phyloP scores from a whole-genome alignment of 30 jellyfish, hydroid and myxozoan species.

The Nemopilema nomurai region DNA sequence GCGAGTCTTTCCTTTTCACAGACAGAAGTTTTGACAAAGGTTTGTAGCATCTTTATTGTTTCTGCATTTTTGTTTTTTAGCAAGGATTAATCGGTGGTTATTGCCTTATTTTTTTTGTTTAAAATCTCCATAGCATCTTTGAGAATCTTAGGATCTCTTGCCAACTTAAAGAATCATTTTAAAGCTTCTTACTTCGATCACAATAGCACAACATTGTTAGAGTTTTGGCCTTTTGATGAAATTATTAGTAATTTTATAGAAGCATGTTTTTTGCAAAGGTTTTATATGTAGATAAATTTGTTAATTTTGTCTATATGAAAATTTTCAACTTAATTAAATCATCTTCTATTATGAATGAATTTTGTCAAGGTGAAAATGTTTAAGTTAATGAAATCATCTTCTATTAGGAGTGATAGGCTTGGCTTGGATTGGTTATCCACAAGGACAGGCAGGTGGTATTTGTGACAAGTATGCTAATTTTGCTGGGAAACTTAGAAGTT shows the following conservation, averaged over 20 bases:
- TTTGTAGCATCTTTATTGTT: background rate
- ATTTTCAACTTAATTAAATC: too few species aligned
- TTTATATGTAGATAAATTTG: too few species aligned
- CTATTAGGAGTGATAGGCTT: slow-evolving; percentile 80
- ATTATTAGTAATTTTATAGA: too few species aligned
- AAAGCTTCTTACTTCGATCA: too few species aligned
- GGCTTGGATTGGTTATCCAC: slow-evolving; percentile 91
- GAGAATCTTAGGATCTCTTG: too few species aligned
- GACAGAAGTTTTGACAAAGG: slow-evolving; percentile 93
- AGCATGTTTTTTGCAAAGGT: too few species aligned
- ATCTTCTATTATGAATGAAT: too few species aligned
- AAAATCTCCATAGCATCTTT: too few species aligned
- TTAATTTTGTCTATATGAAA: too few species aligned
- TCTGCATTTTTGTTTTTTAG: background rate
- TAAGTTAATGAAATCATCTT: background rate
- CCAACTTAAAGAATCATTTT: too few species aligned
- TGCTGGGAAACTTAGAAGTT: slow-evolving; percentile 80
- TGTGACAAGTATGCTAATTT: slow-evolving; percentile 92
- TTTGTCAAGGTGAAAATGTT: background rate
- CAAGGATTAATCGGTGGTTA: background rate
- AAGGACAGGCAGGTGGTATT: slow-evolving; percentile 98
- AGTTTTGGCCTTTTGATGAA: too few species aligned
- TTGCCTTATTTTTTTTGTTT: background rate
- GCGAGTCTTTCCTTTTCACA: slow-evolving; percentile 90
- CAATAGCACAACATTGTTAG: too few species aligned